These are phyloP conservation scores for Chloroclystis v-ata DNA, from an alignment of 2,888 invertebrate species.

Conservation along the genomic window DNA sequence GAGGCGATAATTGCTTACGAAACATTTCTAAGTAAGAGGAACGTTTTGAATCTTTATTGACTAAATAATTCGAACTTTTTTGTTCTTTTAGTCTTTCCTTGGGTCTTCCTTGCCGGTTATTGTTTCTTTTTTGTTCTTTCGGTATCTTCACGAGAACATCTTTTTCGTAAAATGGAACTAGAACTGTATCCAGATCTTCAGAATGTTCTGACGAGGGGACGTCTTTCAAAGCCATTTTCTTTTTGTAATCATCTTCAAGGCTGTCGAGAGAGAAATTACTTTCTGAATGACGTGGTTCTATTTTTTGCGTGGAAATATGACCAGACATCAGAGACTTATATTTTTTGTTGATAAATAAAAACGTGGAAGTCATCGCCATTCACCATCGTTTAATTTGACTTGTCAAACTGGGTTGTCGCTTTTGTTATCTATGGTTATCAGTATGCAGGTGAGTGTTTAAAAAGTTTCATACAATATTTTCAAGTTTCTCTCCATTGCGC, in stretches of 20 bases:
- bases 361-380: conserved; percentile 42
- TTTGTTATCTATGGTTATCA: too few species aligned
- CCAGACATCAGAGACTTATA: conserved; percentile 37
- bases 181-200: conserved; percentile 61
- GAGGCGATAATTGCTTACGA: conserved; percentile 54
- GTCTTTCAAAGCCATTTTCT: conserved; percentile 36
- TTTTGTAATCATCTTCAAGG: conserved; percentile 49
- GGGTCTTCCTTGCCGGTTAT: conserved; percentile 31
- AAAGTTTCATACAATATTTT: too few species aligned
- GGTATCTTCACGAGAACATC: conserved; percentile 66
- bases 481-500: too few species aligned
- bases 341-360: conserved; percentile 52
- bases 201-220: conserved; percentile 28
- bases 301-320: conserved; percentile 34
- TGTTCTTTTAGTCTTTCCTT: conserved; percentile 35
- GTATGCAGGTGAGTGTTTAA: too few species aligned
- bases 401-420: conserved; percentile 13
- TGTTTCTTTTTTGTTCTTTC: conserved; percentile 45
- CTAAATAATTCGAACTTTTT: conserved; percentile 45
- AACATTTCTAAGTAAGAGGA: conserved; percentile 61
- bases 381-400: conserved; percentile 33
- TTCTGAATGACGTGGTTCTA: conserved; percentile 43
- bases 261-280: conserved; percentile 64
- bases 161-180: conserved; percentile 71
- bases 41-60: conserved; percentile 51